These are phyloP conservation scores for Sericinus montela DNA, from an alignment of 2,888 invertebrate species.

Conservation along the genomic window DNA sequence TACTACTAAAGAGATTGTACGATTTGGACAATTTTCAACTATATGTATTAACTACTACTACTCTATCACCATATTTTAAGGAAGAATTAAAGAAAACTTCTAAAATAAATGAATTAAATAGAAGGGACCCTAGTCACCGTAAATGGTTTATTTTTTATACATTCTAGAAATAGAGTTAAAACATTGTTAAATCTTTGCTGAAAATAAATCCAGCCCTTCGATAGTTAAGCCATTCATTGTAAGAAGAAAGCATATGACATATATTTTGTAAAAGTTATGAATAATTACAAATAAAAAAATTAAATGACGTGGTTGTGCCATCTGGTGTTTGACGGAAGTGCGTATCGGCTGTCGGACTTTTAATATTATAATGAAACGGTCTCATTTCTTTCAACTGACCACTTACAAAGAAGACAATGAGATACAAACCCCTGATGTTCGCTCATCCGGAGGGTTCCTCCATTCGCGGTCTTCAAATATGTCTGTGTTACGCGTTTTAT, in stretches of 20 bases:
- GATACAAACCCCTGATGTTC: conserved; percentile 52
- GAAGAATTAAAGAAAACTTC: too few relatives aligned
- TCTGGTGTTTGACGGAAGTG: conserved; percentile 72
- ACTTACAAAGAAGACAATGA: conserved; percentile 71
- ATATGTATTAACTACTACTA: too few relatives aligned
- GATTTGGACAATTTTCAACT: too few relatives aligned
- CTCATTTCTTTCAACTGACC: conserved; percentile 72
- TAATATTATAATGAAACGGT: conserved; percentile 70
- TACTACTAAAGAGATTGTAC: too few relatives aligned
- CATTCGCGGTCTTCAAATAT: conserved; percentile 35
- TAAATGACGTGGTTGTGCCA: conserved; percentile 55
- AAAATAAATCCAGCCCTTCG: too few relatives aligned
- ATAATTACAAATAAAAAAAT: conserved; percentile 32
- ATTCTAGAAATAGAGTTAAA: too few relatives aligned
- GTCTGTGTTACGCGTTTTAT: neutral
- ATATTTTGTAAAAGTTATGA: neutral
- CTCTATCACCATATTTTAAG: too few relatives aligned
- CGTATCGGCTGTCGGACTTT: conserved; percentile 73
- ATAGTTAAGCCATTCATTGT: too few relatives aligned
- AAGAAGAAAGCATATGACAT: neutral
- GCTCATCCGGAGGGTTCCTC: conserved; percentile 58
- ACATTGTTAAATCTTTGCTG: too few relatives aligned
- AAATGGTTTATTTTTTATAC: too few relatives aligned
- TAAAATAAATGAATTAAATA: too few relatives aligned
- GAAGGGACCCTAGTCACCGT: too few relatives aligned